Evolutionary conservation across 2,113 vertebrate genomes (phyloP).

Genomic region (Dissostichus mawsoni): DNA sequence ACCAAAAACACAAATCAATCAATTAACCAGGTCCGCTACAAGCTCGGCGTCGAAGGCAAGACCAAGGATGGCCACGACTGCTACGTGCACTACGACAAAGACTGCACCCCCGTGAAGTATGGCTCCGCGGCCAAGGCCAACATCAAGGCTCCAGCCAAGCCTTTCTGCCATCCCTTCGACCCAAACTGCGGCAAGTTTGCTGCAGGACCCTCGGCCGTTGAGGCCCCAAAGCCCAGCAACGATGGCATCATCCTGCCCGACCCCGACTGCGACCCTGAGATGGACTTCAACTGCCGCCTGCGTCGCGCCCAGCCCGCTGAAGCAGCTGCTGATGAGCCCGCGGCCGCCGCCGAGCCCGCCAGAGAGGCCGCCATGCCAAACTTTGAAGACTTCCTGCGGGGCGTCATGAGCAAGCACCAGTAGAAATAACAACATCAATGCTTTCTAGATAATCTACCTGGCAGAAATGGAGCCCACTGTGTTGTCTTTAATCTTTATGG

Average conservation of each 20-base stretch:
- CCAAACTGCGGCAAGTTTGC: conserved; percentile 78
- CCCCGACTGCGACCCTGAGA: conserved; percentile 85
- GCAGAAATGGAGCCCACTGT: conserved; percentile 2
- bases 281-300: conserved; percentile 84
- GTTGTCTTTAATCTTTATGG: not conserved
- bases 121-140: conserved; percentile 38
- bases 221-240: conserved; percentile 32
- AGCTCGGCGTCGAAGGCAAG: conserved; percentile 79
- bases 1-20: conserved; percentile 60
- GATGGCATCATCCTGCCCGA: conserved; percentile 79
- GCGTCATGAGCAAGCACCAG: conserved; percentile 70
- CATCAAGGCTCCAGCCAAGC: conserved; percentile 55
- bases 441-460: not conserved
- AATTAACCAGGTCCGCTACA: conserved; percentile 78
- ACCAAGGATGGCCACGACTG: conserved; percentile 85
- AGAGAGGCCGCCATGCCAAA: conserved; percentile 36
- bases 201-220: conserved; percentile 6
- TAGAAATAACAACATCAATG: conserved; percentile 48
- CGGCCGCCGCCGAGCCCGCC: conserved; percentile 22
- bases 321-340: conserved; percentile 43
- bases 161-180: conserved; percentile 83
- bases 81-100: conserved; percentile 85
- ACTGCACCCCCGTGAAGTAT: conserved; percentile 76
- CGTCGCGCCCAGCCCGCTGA: conserved; percentile 56
- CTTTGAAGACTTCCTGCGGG: conserved; percentile 81